Conservation (phyloP, 1,140 invertebrate genomes). For the Trichonephila clavipes region DNA sequence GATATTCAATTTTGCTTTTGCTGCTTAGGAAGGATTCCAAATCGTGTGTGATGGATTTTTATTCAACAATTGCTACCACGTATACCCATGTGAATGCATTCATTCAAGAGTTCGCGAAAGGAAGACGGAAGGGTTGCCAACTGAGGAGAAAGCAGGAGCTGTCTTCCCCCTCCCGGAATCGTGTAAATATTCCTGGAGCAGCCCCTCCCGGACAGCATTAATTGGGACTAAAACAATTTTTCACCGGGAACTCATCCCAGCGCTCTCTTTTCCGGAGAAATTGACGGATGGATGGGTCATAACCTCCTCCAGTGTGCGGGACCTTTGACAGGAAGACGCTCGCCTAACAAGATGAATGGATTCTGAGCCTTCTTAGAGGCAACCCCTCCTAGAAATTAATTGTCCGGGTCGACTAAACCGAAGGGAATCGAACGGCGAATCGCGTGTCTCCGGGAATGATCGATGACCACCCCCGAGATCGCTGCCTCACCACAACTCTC, state of each 20-base stretch:
- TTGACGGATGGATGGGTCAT: conserved; percentile 33
- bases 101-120: no score
- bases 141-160: no score
- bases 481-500: conserved; percentile 44
- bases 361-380: not conserved
- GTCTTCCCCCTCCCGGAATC: no score
- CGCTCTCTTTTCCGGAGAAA: not conserved
- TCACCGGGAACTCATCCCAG: not conserved
- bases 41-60: no score
- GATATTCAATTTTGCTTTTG: no score
- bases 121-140: no score
- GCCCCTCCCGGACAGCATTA: not conserved
- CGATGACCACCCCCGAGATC: conserved; percentile 55
- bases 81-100: no score
- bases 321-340: conserved; percentile 54
- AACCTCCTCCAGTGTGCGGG: conserved; percentile 17
- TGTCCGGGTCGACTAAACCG: conserved; percentile 31
- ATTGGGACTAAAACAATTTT: conserved; percentile 43
- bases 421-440: conserved; percentile 24
- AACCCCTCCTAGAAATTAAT: conserved; percentile 37
- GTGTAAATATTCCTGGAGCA: no score
- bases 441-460: conserved; percentile 54
- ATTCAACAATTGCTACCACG: no score
- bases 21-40: no score
- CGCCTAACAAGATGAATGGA: conserved; percentile 49